phyloP scores from a whole-genome alignment of 2,888 invertebrate genomes.

The Dendrolimus houi region DNA sequence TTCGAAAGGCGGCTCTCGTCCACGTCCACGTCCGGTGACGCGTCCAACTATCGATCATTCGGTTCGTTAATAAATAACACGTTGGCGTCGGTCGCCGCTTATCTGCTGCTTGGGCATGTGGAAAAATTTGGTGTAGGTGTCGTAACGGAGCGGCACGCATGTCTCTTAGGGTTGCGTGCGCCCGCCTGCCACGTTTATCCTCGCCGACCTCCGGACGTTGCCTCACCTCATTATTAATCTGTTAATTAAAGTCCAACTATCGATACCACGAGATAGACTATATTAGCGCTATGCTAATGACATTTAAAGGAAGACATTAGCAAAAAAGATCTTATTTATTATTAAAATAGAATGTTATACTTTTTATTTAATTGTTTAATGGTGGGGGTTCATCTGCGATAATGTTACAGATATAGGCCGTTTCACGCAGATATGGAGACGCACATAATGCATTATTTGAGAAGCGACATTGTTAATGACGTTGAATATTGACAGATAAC shows the following conservation, averaged over 20 bases:
- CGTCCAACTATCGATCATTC: conserved; percentile 76
- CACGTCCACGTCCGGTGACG: conserved; percentile 68
- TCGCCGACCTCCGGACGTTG: conserved; percentile 52
- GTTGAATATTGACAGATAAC: no score
- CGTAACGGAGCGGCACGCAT: conserved; percentile 71
- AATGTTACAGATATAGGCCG: no score
- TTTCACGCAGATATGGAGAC: no score
- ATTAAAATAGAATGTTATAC: no score
- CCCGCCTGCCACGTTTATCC: conserved; percentile 48
- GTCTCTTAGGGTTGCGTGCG: conserved; percentile 61
- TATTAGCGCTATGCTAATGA: not conserved
- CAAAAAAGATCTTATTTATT: no score
- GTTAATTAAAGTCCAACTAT: conserved; percentile 49
- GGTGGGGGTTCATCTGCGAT: no score
- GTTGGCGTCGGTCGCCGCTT: conserved; percentile 69
- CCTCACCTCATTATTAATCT: conserved; percentile 49
- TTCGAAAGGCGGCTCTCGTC: conserved; percentile 66
- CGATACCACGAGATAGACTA: not conserved
- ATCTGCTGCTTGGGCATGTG: conserved; percentile 74
- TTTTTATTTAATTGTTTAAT: no score
- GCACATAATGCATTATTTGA: no score
- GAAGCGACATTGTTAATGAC: no score
- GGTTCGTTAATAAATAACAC: conserved; percentile 77
- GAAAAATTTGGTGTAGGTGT: conserved; percentile 76
- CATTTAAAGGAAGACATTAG: not conserved